phyloP scores from a whole-genome alignment of 2,113 vertebrate genomes.

The mouse (Mus musculus) region GRCm39 chr11:44067501-44068000 shows the following conservation, averaged over 20 bases:
- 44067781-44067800: background rate
- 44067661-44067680: no score
- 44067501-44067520: background rate
- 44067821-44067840: background rate
- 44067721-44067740: background rate
- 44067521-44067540: conserved; percentile 3
- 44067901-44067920: background rate
- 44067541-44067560: background rate
- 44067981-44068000: background rate
- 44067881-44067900: background rate
- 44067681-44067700: background rate
- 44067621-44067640: no score
- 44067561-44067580: background rate
- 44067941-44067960: background rate
- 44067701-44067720: background rate
- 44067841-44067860: background rate
- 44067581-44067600: conserved; percentile 26
- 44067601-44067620: background rate
- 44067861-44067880: background rate
- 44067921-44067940: no score
- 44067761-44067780: background rate
- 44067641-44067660: no score
- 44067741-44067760: background rate
- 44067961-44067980: background rate
- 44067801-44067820: background rate